Evolutionary conservation across 2,113 vertebrate species (phyloP).

Genomic region (Cyanoliseus patagonus): DNA sequence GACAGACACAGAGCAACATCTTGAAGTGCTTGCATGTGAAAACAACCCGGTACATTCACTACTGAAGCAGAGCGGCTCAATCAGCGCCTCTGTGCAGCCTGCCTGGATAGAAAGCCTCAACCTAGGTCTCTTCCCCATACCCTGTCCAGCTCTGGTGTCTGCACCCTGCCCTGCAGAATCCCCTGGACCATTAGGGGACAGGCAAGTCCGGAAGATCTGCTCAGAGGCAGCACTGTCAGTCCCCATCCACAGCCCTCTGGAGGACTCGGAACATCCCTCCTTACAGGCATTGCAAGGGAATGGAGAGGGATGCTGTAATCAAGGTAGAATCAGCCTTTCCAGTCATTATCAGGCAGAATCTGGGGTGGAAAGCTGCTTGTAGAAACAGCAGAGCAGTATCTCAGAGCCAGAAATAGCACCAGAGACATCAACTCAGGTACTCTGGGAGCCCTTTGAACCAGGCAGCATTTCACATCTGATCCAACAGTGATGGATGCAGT

Average conservation of each 20-base stretch:
- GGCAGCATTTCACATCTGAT: neutral
- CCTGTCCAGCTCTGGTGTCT: neutral
- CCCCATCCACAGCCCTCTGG: neutral
- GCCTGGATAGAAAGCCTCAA: neutral
- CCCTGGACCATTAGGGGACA: neutral
- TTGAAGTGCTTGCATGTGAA: neutral
- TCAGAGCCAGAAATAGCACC: neutral
- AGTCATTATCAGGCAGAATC: neutral
- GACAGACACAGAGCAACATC: neutral
- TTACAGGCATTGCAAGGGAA: neutral
- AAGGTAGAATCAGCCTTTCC: neutral
- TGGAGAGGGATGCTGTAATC: neutral
- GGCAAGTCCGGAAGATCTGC: neutral
- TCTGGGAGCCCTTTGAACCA: slow-evolving; percentile 19
- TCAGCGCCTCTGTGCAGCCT: neutral
- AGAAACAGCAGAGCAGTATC: neutral
- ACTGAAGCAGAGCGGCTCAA: neutral
- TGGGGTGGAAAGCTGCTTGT: neutral
- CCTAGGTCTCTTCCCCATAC: neutral
- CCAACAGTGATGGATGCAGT: slow-evolving; percentile 34
- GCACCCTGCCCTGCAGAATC: neutral
- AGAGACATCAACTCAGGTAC: neutral
- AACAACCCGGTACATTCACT: neutral
- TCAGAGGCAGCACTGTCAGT: neutral
- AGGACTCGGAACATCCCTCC: neutral